A percentile compares a stretch with the other conserved stretches of the same genome.
Conservation (phyloP, 2,113 vertebrate species). For the Sceloporus undulatus region DNA sequence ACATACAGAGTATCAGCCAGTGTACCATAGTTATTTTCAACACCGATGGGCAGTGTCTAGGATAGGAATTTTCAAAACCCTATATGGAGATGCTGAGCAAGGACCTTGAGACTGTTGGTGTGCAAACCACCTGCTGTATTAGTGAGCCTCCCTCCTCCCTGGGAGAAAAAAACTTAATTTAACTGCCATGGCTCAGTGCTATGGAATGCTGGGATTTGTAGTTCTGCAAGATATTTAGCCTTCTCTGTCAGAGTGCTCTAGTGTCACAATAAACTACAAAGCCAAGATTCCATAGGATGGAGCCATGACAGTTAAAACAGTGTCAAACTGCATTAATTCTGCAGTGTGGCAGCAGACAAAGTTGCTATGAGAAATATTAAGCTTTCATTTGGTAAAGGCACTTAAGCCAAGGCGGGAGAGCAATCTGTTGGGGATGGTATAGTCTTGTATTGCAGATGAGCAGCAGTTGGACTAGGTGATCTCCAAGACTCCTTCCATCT, state of each 20-base stretch:
- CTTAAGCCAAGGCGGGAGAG: neutral
- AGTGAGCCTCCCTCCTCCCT: neutral
- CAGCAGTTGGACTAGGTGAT: neutral
- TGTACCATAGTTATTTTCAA: too few species aligned
- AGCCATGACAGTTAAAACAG: too few species aligned
- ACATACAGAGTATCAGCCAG: neutral
- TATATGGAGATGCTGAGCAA: neutral
- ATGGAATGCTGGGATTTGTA: too few species aligned
- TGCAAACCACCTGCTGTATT: neutral
- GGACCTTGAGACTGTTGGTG: neutral
- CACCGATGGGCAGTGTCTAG: too few species aligned
- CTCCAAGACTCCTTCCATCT: neutral
- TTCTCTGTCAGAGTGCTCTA: too few species aligned
- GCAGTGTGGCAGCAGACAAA: too few species aligned
- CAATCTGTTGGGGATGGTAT: neutral
- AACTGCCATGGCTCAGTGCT: too few species aligned
- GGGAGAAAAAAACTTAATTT: neutral
- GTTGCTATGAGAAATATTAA: too few species aligned
- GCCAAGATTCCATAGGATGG: too few species aligned
- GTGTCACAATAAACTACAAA: too few species aligned
- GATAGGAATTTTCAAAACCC: neutral
- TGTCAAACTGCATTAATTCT: too few species aligned
- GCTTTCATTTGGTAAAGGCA: neutral
- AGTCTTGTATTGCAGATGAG: neutral
- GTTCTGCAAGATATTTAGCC: too few species aligned